phyloP scores from a whole-genome alignment of 2,888 invertebrate genomes.

The Calameuta idolon region DNA sequence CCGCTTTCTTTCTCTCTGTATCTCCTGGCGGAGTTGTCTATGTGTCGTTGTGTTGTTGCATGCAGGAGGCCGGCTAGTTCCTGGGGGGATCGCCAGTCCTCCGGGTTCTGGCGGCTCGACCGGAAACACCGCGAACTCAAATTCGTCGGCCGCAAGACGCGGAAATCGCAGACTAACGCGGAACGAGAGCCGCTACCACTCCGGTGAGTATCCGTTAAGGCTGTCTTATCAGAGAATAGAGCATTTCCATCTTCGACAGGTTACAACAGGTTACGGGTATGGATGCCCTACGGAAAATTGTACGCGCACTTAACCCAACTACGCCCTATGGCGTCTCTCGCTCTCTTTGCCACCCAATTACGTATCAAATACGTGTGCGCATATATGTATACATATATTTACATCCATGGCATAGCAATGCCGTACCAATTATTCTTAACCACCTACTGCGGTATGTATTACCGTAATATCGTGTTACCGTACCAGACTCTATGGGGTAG shows the following conservation, averaged over 20 bases:
- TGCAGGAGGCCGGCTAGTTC: conserved; percentile 65
- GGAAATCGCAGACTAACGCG: conserved; percentile 91
- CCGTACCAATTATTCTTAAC: background rate
- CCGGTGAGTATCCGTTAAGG: conserved; percentile 77
- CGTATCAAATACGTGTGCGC: background rate
- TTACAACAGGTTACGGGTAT: background rate
- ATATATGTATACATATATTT: background rate
- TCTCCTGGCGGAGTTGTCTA: conserved; percentile 45
- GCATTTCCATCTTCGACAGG: background rate
- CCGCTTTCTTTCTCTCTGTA: background rate
- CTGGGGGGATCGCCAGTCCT: conserved; percentile 63
- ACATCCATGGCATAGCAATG: background rate
- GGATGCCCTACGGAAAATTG: background rate
- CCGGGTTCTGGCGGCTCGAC: conserved; percentile 70
- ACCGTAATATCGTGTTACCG: background rate
- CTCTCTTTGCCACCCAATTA: background rate
- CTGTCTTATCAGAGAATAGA: background rate
- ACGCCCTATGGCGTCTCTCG: background rate
- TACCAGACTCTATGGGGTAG: background rate
- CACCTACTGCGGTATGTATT: background rate
- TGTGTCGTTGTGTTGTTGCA: conserved; percentile 63
- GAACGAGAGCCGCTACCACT: conserved; percentile 96
- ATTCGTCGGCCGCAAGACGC: conserved; percentile 74
- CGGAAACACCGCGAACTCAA: conserved; percentile 56
- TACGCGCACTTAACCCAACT: background rate